Evolutionary conservation across 2,888 invertebrate species (phyloP).

Genomic region (Oligia latruncula): DNA sequence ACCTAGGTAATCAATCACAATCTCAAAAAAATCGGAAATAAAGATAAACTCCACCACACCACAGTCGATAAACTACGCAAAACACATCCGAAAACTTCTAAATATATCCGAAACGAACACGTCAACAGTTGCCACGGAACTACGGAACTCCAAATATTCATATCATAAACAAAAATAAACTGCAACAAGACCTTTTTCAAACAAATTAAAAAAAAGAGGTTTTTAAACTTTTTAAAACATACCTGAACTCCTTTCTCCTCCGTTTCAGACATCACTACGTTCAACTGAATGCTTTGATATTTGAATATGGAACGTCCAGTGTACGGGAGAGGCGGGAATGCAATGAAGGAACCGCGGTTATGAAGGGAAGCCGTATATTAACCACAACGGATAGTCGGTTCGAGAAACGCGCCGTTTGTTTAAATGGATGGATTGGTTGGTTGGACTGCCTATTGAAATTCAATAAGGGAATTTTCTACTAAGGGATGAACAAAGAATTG

Average conservation of each 20-base stretch:
- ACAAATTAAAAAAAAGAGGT: neutral
- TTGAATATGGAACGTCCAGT: slow-evolving; percentile 63
- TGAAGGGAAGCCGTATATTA: slow-evolving; percentile 71
- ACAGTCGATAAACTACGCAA: slow-evolving; percentile 34
- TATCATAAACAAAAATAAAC: slow-evolving; percentile 23
- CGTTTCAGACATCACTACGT: slow-evolving; percentile 75
- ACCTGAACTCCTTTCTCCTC: slow-evolving; percentile 82
- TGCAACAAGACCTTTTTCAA: neutral
- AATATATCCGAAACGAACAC: slow-evolving; percentile 48
- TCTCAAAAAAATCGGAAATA: slow-evolving; percentile 31
- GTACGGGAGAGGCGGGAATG: slow-evolving; percentile 72
- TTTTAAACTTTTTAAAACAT: slow-evolving; percentile 51
- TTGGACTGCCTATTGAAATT: neutral
- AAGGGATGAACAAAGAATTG: neutral
- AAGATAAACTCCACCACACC: slow-evolving; percentile 21
- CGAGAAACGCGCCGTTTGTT: slow-evolving; percentile 58
- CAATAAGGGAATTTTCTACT: too few relatives aligned
- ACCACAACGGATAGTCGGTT: slow-evolving; percentile 57
- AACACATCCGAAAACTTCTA: slow-evolving; percentile 57
- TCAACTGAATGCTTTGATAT: slow-evolving; percentile 16
- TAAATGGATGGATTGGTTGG: neutral
- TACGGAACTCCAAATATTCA: slow-evolving; percentile 33
- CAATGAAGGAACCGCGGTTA: slow-evolving; percentile 71
- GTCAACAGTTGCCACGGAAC: slow-evolving; percentile 35
- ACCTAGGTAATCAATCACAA: neutral